These are phyloP conservation scores for Styela plicata DNA, from an alignment of 23 tunicate genomes.

Conservation along the genomic window DNA sequence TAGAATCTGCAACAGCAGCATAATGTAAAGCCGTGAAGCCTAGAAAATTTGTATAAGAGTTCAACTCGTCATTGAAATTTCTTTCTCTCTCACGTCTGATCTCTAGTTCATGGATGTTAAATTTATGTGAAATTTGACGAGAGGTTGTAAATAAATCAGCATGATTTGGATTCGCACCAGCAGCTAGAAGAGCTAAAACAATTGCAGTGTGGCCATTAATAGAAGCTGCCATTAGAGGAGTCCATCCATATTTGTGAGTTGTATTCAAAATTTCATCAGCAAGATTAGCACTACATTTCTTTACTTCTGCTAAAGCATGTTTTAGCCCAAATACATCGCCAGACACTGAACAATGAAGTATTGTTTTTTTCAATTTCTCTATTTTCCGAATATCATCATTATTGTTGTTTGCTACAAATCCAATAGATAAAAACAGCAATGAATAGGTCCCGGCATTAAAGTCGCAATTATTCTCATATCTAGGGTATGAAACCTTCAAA, in stretches of 20 bases:
- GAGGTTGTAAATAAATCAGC: slow-evolving; percentile 42
- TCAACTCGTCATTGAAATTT: slow-evolving; percentile 44
- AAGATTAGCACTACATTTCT: slow-evolving; percentile 16
- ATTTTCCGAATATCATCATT: neutral
- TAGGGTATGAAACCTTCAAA: too few species aligned
- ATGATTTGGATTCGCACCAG: slow-evolving; percentile 88
- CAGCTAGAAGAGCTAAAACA: slow-evolving; percentile 38
- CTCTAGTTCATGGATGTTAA: slow-evolving; percentile 8
- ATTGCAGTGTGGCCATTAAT: slow-evolving; percentile 31
- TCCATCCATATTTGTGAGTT: slow-evolving; percentile 87
- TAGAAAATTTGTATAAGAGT: slow-evolving; percentile 52
- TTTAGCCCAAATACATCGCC: slow-evolving; percentile 18
- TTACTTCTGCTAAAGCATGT: slow-evolving; percentile 14
- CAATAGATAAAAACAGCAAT: slow-evolving; percentile 1
- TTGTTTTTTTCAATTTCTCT: slow-evolving; percentile 2
- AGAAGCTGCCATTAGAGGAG: slow-evolving; percentile 83
- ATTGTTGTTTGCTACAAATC: neutral
- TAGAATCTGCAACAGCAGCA: slow-evolving; percentile 63
- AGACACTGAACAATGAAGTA: slow-evolving; percentile 8
- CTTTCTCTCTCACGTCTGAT: slow-evolving; percentile 47
- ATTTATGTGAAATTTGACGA: slow-evolving; percentile 8
- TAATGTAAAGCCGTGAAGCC: slow-evolving; percentile 94
- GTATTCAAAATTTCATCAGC: slow-evolving; percentile 41
- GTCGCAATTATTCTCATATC: too few species aligned
- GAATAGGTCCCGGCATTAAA: too few species aligned